A percentile compares a stretch with the other conserved stretches of the same genome.
phyloP scores from a whole-genome alignment of 2,888 invertebrate species.

The Ecliptopera silaceata region DNA sequence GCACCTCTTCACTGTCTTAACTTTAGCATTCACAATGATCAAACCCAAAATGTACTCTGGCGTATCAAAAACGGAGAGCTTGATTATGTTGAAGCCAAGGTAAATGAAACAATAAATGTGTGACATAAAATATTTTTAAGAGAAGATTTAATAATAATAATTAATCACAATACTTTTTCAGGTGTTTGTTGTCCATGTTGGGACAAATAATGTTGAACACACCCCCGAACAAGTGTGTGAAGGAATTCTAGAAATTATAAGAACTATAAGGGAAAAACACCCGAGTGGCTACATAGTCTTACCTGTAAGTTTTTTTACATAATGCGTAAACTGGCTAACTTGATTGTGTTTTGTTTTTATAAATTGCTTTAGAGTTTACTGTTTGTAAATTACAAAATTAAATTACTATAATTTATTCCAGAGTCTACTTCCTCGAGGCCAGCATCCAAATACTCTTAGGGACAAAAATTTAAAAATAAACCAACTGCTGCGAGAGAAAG shows the following conservation, averaged over 20 bases:
- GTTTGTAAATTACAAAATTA: too few relatives aligned
- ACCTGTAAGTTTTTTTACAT: conserved; percentile 81
- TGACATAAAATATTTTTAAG: too few relatives aligned
- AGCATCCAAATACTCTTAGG: conserved; percentile 91
- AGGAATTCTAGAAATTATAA: conserved; percentile 91
- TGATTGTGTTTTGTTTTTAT: too few relatives aligned
- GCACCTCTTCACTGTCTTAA: conserved; percentile 96
- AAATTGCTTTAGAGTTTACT: too few relatives aligned
- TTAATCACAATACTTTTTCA: too few relatives aligned
- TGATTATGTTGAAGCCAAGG: conserved; percentile 94
- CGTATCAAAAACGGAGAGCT: conserved; percentile 94
- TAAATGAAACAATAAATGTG: conserved; percentile 51
- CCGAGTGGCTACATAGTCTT: conserved; percentile 92
- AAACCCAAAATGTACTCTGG: conserved; percentile 95
- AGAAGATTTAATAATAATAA: too few relatives aligned
- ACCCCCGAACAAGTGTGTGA: conserved; percentile 91
- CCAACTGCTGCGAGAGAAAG: conserved; percentile 85
- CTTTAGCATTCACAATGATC: conserved; percentile 94
- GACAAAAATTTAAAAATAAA: conserved; percentile 91
- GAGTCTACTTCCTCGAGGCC: conserved; percentile 94
- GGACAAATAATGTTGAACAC: conserved; percentile 93
- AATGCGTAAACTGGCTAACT: too few relatives aligned
- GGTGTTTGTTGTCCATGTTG: conserved; percentile 93
- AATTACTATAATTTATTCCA: conserved; percentile 65
- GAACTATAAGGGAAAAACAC: conserved; percentile 88